A percentile compares a stretch with the other conserved stretches of the same genome.
Evolutionary conservation across 2,113 vertebrate species (phyloP).

Genomic region (Lanius collurio): DNA sequence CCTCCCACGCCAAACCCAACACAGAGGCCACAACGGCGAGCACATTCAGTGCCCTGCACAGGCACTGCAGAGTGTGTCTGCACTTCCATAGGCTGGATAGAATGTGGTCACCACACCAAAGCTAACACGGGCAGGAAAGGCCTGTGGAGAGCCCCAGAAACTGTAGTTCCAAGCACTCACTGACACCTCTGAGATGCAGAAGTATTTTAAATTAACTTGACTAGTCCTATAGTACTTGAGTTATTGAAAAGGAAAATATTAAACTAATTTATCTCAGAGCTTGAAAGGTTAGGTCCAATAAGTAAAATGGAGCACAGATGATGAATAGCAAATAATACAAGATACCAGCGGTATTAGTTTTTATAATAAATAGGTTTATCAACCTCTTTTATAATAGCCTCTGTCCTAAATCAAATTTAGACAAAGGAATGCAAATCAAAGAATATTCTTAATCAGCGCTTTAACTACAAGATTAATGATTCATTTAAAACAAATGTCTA

Average conservation of each 20-base stretch:
- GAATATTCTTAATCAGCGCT: conserved; percentile 56
- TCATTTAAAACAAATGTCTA: conserved; percentile 58
- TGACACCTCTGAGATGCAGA: not conserved
- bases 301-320: not conserved
- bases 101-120: not conserved
- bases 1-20: not conserved
- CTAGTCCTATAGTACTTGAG: not conserved
- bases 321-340: not conserved
- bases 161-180: rapidly evolving
- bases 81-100: not conserved
- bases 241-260: not conserved
- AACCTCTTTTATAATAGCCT: conserved; percentile 16
- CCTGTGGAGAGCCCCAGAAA: not conserved
- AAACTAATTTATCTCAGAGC: not conserved
- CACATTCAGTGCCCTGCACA: not conserved
- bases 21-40: rapidly evolving
- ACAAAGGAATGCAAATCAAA: conserved; percentile 54
- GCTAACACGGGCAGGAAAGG: not conserved
- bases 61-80: rapidly evolving
- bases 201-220: not conserved
- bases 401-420: conserved; percentile 5
- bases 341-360: not conserved
- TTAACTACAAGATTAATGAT: conserved; percentile 63
- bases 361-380: not conserved
- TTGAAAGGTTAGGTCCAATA: not conserved